Evolutionary conservation across 37 sponge, comb jelly and placozoan species (phyloP).

Genomic region (Tethya wilhelma): DNA sequence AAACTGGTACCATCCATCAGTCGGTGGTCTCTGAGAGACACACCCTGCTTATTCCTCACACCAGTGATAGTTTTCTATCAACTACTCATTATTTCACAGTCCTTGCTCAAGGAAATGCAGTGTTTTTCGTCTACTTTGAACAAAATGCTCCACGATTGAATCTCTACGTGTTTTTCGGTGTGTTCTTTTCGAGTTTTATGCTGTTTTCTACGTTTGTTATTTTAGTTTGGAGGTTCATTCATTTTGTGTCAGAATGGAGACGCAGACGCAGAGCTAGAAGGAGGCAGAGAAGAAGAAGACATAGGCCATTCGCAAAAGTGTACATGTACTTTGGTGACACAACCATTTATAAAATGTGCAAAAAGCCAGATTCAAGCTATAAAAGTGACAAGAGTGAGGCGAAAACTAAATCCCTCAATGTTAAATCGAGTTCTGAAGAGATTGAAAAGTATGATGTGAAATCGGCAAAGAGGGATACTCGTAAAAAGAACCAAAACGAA

Average conservation of each 20-base stretch:
- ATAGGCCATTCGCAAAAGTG: slow-evolving; percentile 5
- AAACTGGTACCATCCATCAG: no score
- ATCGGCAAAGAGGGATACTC: not conserved
- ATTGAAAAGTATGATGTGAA: no score
- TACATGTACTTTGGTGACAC: not conserved
- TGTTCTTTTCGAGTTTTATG: not conserved
- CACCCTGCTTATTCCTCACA: no score
- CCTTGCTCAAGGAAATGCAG: not conserved
- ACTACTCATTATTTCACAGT: no score
- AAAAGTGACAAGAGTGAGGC: no score
- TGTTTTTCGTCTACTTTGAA: not conserved
- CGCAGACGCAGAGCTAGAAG: not conserved
- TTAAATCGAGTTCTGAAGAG: no score
- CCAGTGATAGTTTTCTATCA: no score
- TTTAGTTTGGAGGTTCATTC: not conserved
- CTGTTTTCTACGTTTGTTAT: not conserved
- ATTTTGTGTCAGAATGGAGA: no score
- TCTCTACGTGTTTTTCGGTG: not conserved
- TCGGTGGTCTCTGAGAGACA: no score
- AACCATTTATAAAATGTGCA: no score
- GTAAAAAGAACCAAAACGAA: not conserved
- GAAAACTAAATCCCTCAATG: no score
- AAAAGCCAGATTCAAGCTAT: no score
- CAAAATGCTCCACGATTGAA: not conserved
- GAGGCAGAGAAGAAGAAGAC: not conserved